phyloP scores from a whole-genome alignment of 2,888 invertebrate species.

The Dynastes maya region DNA sequence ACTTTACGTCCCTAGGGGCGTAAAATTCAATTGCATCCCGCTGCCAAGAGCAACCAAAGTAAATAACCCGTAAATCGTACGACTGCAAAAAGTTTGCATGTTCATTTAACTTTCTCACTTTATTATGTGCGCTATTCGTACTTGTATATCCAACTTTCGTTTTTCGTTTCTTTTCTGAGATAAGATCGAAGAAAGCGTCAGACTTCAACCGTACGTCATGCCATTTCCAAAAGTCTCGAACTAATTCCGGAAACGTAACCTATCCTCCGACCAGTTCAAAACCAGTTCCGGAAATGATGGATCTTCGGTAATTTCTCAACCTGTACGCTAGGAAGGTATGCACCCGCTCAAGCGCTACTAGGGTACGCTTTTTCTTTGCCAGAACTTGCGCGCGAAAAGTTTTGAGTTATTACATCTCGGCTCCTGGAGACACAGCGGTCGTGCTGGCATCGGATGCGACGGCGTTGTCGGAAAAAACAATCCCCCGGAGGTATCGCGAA shows the following conservation, averaged over 20 bases:
- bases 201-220: constrained; percentile 42
- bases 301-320: constrained; percentile 26
- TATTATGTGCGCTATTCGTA: too few relatives aligned
- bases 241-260: constrained; percentile 43
- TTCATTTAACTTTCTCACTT: too few relatives aligned
- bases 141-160: neutral
- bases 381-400: constrained; percentile 15
- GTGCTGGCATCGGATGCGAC: neutral
- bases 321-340: constrained; percentile 5
- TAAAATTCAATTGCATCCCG: too few relatives aligned
- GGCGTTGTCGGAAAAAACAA: constrained; percentile 13
- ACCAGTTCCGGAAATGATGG: constrained; percentile 47
- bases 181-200: constrained; percentile 37
- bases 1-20: too few relatives aligned
- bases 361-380: constrained; percentile 16
- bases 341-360: neutral
- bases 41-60: too few relatives aligned
- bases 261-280: constrained; percentile 13
- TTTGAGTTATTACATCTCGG: constrained; percentile 24
- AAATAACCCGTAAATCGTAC: too few relatives aligned
- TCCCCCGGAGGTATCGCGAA: constrained; percentile 15
- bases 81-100: too few relatives aligned
- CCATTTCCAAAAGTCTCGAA: constrained; percentile 46
- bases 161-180: constrained; percentile 21
- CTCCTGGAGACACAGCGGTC: neutral